Percentiles rank a stretch among this genome's conserved stretches.
Evolutionary conservation across 2,888 invertebrate species (phyloP).

Genomic region (Drosophila monieri): DNA sequence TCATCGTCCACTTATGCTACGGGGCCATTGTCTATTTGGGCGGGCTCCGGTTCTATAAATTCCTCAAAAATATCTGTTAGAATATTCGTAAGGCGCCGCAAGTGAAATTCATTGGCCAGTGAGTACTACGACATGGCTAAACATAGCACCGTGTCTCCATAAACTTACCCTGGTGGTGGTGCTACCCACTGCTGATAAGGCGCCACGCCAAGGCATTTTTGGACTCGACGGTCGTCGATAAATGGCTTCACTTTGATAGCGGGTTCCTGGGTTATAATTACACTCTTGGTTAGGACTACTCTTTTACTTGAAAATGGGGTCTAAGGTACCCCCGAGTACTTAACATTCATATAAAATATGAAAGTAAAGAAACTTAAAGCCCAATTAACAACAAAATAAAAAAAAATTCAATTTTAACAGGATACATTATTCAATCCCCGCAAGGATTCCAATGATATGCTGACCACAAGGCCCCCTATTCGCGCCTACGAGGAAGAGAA

Average conservation of each 20-base stretch:
- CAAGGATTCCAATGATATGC: constrained; percentile 75
- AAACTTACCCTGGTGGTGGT: constrained; percentile 13
- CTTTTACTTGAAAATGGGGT: not conserved
- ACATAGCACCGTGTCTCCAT: constrained; percentile 51
- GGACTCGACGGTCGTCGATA: constrained; percentile 40
- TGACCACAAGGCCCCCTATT: constrained; percentile 74
- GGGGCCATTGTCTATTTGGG: constrained; percentile 10
- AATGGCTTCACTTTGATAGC: constrained; percentile 48
- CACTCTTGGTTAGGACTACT: not conserved
- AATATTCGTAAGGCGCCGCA: constrained; percentile 27
- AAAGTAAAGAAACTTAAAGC: no score
- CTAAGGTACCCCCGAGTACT: no score
- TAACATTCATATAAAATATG: no score
- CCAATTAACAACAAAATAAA: no score
- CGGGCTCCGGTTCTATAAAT: constrained; percentile 6
- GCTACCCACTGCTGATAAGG: constrained; percentile 59
- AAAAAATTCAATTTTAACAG: constrained; percentile 36
- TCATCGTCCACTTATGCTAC: constrained; percentile 21
- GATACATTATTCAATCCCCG: constrained; percentile 76
- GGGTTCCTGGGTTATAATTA: constrained; percentile 24
- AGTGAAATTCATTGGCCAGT: constrained; percentile 14
- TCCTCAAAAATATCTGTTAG: constrained; percentile 1
- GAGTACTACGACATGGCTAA: constrained; percentile 67
- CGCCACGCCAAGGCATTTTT: not conserved
- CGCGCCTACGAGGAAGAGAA: constrained; percentile 78